Conservation (phyloP, 2,888 invertebrate species). For the Miltochrista miniata region DNA sequence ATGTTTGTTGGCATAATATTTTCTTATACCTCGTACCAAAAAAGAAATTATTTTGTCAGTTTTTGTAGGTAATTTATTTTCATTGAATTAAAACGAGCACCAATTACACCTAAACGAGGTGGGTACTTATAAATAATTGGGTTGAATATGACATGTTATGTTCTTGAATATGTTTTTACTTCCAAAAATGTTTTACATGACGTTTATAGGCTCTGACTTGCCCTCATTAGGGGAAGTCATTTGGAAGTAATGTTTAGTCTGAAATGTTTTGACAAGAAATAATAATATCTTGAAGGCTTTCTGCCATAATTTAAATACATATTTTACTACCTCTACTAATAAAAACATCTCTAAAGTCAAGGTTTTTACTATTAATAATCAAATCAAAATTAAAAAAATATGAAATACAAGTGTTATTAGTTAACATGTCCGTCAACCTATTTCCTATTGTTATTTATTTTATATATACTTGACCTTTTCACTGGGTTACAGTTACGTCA, state of each 20-base stretch:
- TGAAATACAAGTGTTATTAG: too few species aligned
- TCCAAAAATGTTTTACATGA: neutral
- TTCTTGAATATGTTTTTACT: constrained; percentile 4
- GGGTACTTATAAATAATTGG: constrained; percentile 5
- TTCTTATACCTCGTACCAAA: too few species aligned
- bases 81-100: neutral
- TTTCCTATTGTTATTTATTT: too few species aligned
- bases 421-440: too few species aligned
- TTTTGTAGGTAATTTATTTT: neutral
- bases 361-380: too few species aligned
- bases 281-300: neutral
- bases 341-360: too few species aligned
- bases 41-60: neutral
- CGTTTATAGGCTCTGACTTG: neutral
- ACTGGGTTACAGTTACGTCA: too few species aligned
- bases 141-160: neutral
- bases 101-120: constrained; percentile 3
- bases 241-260: neutral
- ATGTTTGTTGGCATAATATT: too few species aligned
- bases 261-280: neutral
- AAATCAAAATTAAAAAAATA: too few species aligned
- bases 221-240: neutral
- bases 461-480: too few species aligned
- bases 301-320: neutral
- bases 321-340: neutral